Percentiles rank a stretch among this genome's conserved stretches.
Evolutionary conservation across 2,888 invertebrate species (phyloP).

Genomic region (Caenorhabditis virilis): DNA sequence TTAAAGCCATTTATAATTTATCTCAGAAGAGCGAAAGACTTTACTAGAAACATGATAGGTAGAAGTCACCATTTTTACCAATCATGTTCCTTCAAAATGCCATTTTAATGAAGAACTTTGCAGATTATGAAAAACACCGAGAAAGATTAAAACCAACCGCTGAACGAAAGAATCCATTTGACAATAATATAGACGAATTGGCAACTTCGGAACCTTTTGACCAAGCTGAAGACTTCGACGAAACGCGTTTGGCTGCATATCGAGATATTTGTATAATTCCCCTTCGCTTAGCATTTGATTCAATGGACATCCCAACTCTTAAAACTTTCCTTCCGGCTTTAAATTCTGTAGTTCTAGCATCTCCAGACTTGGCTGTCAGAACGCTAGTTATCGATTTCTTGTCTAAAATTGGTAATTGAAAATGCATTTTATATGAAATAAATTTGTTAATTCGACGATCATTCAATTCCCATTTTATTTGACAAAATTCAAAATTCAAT

Average conservation of each 20-base stretch:
- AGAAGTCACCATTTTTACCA: no score
- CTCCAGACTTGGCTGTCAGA: constrained; percentile 46
- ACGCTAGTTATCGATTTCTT: constrained; percentile 33
- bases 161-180: constrained; percentile 28
- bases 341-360: constrained; percentile 32
- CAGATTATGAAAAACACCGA: constrained; percentile 45
- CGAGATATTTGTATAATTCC: constrained; percentile 39
- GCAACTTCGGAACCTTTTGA: constrained; percentile 1
- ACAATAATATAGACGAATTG: constrained; percentile 9
- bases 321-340: constrained; percentile 19
- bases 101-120: no score
- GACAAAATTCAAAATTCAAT: constrained; percentile 3
- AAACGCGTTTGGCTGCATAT: constrained; percentile 35
- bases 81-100: no score
- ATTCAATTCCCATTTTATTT: no score
- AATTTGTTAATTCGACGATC: no score
- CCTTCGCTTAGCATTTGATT: neutral
- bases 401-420: constrained; percentile 5
- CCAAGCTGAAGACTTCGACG: constrained; percentile 27
- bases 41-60: no score
- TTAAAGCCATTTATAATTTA: neutral
- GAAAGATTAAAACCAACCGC: constrained; percentile 27
- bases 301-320: constrained; percentile 1
- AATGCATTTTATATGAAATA: no score
- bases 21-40: no score